Conservation (phyloP, 2,797 vertebrate genomes). For the Caiman crocodilus region DNA sequence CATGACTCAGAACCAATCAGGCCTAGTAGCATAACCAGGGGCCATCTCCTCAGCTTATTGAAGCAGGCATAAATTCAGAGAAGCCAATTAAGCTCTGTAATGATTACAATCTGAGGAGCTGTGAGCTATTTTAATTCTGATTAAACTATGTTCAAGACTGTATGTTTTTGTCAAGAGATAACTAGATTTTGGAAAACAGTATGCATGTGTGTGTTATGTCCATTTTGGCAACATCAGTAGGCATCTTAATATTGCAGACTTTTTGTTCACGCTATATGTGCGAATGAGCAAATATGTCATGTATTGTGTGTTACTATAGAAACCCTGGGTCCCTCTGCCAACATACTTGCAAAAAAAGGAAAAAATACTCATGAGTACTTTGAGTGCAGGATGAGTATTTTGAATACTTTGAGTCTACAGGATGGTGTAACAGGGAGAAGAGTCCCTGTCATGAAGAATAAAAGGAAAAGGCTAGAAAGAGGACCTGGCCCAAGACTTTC, state of each 20-base stretch:
- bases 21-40: not conserved
- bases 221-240: too few relatives aligned
- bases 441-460: too few relatives aligned
- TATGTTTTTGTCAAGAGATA: not conserved
- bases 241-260: too few relatives aligned
- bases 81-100: conserved; percentile 3
- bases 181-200: not conserved
- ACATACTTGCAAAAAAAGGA: not conserved
- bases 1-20: not conserved
- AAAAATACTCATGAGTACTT: too few relatives aligned
- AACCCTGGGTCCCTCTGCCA: not conserved
- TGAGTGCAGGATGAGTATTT: too few relatives aligned
- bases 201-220: too few relatives aligned
- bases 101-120: conserved; percentile 24
- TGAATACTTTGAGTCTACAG: not conserved
- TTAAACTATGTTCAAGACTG: not conserved
- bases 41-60: not conserved
- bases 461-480: too few relatives aligned
- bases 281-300: not conserved
- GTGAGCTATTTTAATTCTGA: not conserved
- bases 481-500: too few relatives aligned
- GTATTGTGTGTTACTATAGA: not conserved
- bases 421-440: too few relatives aligned
- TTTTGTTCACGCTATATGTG: too few relatives aligned
- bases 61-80: conserved; percentile 37